Base-by-base conservation (phyloP, 1,140 invertebrate species). In the Drosophila repletoides region DNA sequence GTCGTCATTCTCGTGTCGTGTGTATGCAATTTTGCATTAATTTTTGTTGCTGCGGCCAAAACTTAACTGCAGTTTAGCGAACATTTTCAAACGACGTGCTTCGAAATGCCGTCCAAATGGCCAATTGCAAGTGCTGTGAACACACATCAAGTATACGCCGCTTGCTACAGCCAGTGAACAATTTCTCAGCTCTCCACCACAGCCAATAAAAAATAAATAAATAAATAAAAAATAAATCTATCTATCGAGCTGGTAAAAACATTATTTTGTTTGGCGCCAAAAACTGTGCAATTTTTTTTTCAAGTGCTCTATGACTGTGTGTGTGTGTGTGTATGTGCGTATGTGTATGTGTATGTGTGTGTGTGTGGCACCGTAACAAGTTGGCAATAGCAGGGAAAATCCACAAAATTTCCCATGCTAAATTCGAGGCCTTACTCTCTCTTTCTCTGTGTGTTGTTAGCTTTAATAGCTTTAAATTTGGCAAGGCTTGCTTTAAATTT, bases 1-100 rank as follows among this genome's bases (percentile, higher is more conserved):
- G 48, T 61, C 65, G 58, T 53, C 58, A 40, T 68, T 45, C 59
- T 73, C 76, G 76, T 55, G 70, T 83, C 79, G 79, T 79, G 79
- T 86, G 79, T 74, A 83, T 83, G 80, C 79, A 84, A 79, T 86
- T 84, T 76, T 79, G 79, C 80, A 64, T 86, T 84, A 79, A 84
- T 79, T 84, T 83, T 75, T 86, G 66, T 86, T 73, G 66, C 79
- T 61, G 69, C 53, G 60, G 28, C 59, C 70, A 69, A 70, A 71
- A 55, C 77, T 71, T 46, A 79, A 66, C 74, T 86, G 71, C 80
- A 84, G 80, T 79, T 84, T 79, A 64, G 74, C 49, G 76, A 52
- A 60, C 76, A 70, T 72, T 67, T 43, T 52, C 72, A 75, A 63
- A 26, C 68, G 64, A 64, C 56, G 61, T 69, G 71, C 52, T 53